Evolutionary conservation across 2,113 vertebrate species (phyloP), one percentile per base, ranked within the genome.

Genomic region (Psittacus erithacus): DNA sequence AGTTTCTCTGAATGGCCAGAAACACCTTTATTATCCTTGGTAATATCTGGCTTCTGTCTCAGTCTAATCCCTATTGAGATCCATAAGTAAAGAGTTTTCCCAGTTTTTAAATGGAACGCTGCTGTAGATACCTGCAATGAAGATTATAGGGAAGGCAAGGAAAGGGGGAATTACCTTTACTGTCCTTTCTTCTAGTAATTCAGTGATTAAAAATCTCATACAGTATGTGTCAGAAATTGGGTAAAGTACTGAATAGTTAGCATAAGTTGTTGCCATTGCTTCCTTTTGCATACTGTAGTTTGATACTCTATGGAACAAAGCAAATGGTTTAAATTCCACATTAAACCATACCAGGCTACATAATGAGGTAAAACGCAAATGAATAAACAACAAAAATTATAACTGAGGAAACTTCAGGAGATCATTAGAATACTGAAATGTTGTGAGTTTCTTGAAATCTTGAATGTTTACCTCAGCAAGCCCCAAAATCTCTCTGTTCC

Each of bases 131-230:
- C 11, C 64, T 78, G 35, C 0, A 7, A 71, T 19, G 39, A 67
- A 84, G 73, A 88, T 88, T 55, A 88, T 31, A 90, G 19, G 23
- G n/a, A 76, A 90, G 27, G 7, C 12, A 28, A 77, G 38, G 41
- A 77, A 90, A 91, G 22, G 19, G 4, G 12, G 8, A 88, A 79
- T 82, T 90, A 82, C 35, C 13, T 69, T n/a, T 55, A 60, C 50
- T 73, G 29, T 64, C 35, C 39, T 93, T 88, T 67, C 46, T 78
- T 75, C 38, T 70, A 53, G 28, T 9, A 93, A 35, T 71, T 69
- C 28, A 88, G 33, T 49, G 83, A 94, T 78, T 93, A 92, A 91
- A 96, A 92, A 59, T 7, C 23, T 85, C 35, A 50, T 35, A 49
- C 22, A 53, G 7, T 27, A 49, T 25, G 38, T 0, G 5, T 10